Base-by-base conservation (phyloP, 1,140 invertebrate species). In the Megalonaias nervosa region DNA sequence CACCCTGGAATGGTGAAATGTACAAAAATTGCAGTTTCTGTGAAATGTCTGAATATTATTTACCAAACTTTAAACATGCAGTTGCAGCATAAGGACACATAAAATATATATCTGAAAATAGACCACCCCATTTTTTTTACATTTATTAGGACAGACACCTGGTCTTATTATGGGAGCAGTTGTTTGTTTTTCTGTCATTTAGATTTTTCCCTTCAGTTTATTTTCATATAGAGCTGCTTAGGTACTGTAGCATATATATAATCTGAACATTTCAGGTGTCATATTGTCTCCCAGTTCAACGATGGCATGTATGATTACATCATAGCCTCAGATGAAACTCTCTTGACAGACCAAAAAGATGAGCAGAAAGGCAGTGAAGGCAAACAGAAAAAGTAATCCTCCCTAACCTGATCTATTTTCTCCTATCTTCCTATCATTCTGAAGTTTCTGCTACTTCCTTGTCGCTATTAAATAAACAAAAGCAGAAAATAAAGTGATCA, bases 201-300 rank as follows among this genome's bases (percentile, higher is more conserved):
- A n/a, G 21, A n/a, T 23, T 61, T 61, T 61, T 9, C 38, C 38
- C 38, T 6, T 38, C 38, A 38, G 38, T 38, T 5, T 38, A 38
- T 9, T 38, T 38, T 6, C 9, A 38, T 38, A 38, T 38, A 38
- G 5, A 38, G 9, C 4, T 38, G 38, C 38, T 38, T 23, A 61
- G 4, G 21, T 61, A 61, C 3, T 61, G 17, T 61, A 61, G 67
- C 38, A 79, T 64, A 38, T 64, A 38, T 48, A 48, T 48, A 48
- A 48, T 48, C 3, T 48, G 38, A 48, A 48, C 38, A 48, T 79
- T 82, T 58, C 75, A 91, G 93, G 74, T 99, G 97, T 90, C 94
- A 99, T 88, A 96, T 98, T 13, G 96, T 99, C 0, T 94, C 94
- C 75, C 97, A 99, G 91, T 99, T 99, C 88, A 99, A 99, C 91